Conservation (phyloP, 2,797 vertebrate species). For the Prunella strophiata region DNA sequence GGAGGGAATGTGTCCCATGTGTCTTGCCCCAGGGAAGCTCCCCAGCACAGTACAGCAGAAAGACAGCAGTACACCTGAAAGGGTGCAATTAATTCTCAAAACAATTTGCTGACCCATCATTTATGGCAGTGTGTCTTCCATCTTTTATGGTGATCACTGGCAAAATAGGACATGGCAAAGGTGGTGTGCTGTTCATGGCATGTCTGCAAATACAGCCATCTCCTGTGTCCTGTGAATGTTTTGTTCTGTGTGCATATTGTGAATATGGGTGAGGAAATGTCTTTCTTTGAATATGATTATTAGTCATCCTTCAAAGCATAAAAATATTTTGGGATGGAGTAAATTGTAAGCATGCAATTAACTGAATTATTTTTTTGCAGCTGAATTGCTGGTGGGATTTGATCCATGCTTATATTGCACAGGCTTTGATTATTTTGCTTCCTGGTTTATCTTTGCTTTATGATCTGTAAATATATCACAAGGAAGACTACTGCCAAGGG, state of each 20-base stretch:
- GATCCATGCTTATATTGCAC: neutral
- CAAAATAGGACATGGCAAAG: neutral
- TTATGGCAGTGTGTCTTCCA: neutral
- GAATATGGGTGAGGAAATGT: neutral
- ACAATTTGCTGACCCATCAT: neutral
- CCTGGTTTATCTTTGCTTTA: neutral
- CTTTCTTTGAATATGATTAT: neutral
- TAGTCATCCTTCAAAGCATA: neutral
- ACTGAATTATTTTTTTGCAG: neutral
- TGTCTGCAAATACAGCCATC: neutral
- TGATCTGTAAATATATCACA: neutral
- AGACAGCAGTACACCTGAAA: neutral
- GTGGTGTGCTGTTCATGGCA: neutral
- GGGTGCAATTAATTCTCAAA: neutral
- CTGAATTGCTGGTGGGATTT: neutral
- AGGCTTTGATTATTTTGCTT: neutral
- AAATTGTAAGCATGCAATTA: neutral
- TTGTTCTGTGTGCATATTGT: rapidly evolving
- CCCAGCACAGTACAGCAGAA: neutral
- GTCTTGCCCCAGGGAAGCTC: neutral
- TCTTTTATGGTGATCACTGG: neutral
- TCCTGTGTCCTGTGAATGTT: neutral
- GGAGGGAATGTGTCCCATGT: neutral
- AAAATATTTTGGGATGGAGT: neutral
- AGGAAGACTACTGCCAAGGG: neutral